Conservation (phyloP, 2,113 vertebrate species). For the Hirundichthys speculiger region DNA sequence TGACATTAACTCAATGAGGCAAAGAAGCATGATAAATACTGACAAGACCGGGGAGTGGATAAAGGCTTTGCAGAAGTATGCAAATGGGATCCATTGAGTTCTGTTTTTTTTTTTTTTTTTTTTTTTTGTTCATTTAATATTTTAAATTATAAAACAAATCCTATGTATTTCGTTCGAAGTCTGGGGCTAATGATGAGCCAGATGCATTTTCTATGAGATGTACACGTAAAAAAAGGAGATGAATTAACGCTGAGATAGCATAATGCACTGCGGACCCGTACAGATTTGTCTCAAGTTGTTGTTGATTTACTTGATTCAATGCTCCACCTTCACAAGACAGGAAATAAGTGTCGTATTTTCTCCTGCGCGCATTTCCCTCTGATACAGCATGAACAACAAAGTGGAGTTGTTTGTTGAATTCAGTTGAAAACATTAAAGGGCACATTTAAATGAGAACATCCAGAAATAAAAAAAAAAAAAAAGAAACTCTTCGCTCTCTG, state of each 20-base stretch:
- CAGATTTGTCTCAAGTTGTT: neutral
- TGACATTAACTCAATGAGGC: conserved; percentile 60
- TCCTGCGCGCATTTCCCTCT: neutral
- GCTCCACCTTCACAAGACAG: neutral
- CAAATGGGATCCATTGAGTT: conserved; percentile 15
- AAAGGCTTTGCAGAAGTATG: conserved; percentile 34
- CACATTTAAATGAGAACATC: neutral
- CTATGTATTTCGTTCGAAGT: too few species aligned
- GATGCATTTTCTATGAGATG: neutral
- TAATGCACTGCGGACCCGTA: neutral
- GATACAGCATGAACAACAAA: neutral
- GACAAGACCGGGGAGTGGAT: conserved; percentile 35
- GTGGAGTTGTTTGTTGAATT: neutral
- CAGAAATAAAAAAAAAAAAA: neutral
- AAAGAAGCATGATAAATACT: conserved; percentile 59
- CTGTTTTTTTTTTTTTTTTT: too few species aligned
- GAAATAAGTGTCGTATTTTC: neutral
- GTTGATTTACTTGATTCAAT: neutral
- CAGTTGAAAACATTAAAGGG: neutral
- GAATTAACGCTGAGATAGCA: neutral
- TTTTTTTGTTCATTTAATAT: too few species aligned
- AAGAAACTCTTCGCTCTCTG: neutral
- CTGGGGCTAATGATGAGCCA: neutral
- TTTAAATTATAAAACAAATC: too few species aligned
- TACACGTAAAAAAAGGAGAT: neutral